Conservation (phyloP, 2,888 invertebrate species). For the Theretra japonica region DNA sequence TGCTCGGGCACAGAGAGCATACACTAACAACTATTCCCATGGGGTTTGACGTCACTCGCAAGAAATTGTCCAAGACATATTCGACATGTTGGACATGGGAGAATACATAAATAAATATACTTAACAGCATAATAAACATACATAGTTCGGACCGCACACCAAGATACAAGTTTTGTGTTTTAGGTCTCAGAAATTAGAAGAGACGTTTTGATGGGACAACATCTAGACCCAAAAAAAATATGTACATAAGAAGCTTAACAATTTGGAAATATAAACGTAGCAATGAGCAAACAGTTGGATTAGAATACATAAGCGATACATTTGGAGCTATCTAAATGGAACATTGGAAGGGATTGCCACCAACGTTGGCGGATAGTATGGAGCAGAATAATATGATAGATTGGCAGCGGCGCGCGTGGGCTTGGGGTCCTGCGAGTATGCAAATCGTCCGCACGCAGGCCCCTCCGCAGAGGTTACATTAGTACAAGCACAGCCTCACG, state of each 20-base stretch:
- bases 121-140: no score
- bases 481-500: conserved; percentile 51
- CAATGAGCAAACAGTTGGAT: not conserved
- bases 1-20: not conserved
- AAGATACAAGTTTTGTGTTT: not conserved
- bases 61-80: not conserved
- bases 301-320: not conserved
- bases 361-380: not conserved
- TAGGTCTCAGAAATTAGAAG: no score
- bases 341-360: conserved; percentile 6
- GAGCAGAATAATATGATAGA: conserved; percentile 69
- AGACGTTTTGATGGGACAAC: no score
- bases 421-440: conserved; percentile 76
- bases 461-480: conserved; percentile 56
- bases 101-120: no score
- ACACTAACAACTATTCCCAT: not conserved
- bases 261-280: no score
- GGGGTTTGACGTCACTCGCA: not conserved
- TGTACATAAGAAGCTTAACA: no score
- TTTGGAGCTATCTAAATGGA: conserved; percentile 2
- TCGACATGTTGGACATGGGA: not conserved
- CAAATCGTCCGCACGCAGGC: conserved; percentile 69
- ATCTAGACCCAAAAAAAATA: no score
- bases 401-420: conserved; percentile 73
- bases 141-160: no score